Percentiles rank a stretch among this genome's conserved stretches.
Conservation (phyloP, 2,888 invertebrate genomes). For the Thalpophila matura region DNA sequence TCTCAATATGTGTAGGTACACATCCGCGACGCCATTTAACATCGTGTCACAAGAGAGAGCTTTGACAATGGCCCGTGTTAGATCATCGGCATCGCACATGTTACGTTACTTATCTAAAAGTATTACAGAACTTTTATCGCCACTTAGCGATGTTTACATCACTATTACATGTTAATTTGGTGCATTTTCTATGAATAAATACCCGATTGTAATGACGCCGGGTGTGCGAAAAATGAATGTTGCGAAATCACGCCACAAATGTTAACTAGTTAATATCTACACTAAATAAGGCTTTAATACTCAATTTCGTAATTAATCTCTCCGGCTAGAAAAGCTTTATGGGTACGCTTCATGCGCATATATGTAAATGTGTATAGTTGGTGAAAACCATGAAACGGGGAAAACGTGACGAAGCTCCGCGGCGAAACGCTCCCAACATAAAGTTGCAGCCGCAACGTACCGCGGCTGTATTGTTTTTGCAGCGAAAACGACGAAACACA, state of each 20-base stretch:
- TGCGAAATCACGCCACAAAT: constrained; percentile 17
- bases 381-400: constrained; percentile 51
- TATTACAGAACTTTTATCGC: constrained; percentile 53
- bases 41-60: constrained; percentile 61
- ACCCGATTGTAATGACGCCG: constrained; percentile 8
- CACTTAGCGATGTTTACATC: constrained; percentile 57
- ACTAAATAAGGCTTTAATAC: constrained; percentile 9
- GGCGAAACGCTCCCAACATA: constrained; percentile 2
- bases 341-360: constrained; percentile 8
- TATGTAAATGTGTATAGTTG: constrained; percentile 32
- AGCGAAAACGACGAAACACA: constrained; percentile 33
- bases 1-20: constrained; percentile 5
- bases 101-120: constrained; percentile 44
- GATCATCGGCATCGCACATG: constrained; percentile 52
- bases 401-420: constrained; percentile 36
- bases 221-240: constrained; percentile 28
- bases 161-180: constrained; percentile 23
- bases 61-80: constrained; percentile 59
- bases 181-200: constrained; percentile 12
- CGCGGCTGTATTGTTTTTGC: constrained; percentile 21
- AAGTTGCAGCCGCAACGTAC: constrained; percentile 24
- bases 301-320: constrained; percentile 17
- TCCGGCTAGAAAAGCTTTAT: constrained; percentile 20
- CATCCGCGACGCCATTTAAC: constrained; percentile 42
- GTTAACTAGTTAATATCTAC: constrained; percentile 39